phyloP scores from a whole-genome alignment of 2,888 invertebrate genomes.

The Cremastinae sp. region DNA sequence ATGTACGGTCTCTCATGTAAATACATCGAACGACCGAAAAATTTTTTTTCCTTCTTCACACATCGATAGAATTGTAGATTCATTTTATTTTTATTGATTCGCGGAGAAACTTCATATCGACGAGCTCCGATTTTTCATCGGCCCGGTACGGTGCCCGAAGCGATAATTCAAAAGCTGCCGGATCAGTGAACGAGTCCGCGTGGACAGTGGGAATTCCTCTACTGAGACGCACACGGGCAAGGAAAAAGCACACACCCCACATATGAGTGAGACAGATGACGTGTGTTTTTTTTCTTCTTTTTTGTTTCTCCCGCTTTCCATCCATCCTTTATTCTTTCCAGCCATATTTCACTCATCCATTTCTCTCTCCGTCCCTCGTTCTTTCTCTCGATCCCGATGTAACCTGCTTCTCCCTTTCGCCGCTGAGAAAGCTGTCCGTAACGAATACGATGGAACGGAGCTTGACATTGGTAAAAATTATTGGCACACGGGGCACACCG shows the following conservation, averaged over 20 bases:
- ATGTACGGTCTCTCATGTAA: background rate
- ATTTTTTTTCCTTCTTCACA: background rate
- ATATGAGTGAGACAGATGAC: slow-evolving; percentile 5
- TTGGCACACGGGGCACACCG: slow-evolving; percentile 58
- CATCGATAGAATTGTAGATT: slow-evolving; percentile 22
- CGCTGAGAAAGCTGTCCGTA: slow-evolving; percentile 56
- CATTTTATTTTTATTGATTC: slow-evolving; percentile 52
- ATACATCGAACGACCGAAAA: background rate
- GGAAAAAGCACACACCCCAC: slow-evolving; percentile 9
- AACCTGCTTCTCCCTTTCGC: slow-evolving; percentile 25
- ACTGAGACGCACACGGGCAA: background rate
- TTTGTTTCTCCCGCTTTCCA: background rate
- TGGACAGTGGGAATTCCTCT: slow-evolving; percentile 48
- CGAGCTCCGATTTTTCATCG: slow-evolving; percentile 48
- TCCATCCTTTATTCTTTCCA: slow-evolving; percentile 6
- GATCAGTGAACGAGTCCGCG: slow-evolving; percentile 40
- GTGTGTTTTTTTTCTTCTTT: background rate
- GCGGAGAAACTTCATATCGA: slow-evolving; percentile 21
- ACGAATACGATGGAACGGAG: slow-evolving; percentile 51
- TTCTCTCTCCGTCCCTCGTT: slow-evolving; percentile 33
- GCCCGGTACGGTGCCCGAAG: slow-evolving; percentile 48
- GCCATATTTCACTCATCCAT: slow-evolving; percentile 20
- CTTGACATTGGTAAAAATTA: slow-evolving; percentile 65
- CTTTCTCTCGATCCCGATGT: slow-evolving; percentile 17
- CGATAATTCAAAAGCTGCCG: slow-evolving; percentile 52